Conservation (phyloP, 1,140 invertebrate species). For the Diorhabda carinulata region DNA sequence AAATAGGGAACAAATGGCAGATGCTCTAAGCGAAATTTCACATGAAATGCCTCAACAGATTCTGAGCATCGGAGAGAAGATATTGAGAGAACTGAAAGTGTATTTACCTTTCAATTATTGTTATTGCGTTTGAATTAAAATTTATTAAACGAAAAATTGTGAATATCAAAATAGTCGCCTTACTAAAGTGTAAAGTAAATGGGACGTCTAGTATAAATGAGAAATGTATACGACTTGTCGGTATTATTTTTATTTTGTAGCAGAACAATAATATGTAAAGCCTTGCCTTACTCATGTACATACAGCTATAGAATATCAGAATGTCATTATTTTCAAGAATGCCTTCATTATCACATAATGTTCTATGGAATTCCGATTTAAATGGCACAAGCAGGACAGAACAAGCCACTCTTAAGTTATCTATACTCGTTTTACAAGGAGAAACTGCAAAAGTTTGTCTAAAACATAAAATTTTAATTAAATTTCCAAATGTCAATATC, state of each 20-base stretch:
- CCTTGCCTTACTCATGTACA: slow-evolving; percentile 1
- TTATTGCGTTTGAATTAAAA: no score
- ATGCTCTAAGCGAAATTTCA: no score
- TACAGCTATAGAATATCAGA: slow-evolving; percentile 2
- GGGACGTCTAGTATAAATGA: not conserved
- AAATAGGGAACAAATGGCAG: no score
- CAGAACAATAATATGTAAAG: slow-evolving; percentile 1
- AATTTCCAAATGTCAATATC: no score
- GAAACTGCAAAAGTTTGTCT: no score
- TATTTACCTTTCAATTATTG: no score
- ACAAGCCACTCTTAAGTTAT: not conserved
- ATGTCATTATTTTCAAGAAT: slow-evolving; percentile 1
- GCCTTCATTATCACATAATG: slow-evolving; percentile 2
- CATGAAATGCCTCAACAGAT: no score
- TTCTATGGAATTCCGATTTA: not conserved
- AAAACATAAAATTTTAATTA: no score
- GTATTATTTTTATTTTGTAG: not conserved
- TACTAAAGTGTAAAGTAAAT: not conserved
- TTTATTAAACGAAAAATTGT: no score
- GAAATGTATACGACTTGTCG: not conserved
- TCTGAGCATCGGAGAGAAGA: no score
- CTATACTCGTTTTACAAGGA: not conserved
- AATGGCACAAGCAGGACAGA: not conserved
- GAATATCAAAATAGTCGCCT: no score
- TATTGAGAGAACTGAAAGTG: no score